Conservation (phyloP, 2,113 vertebrate genomes). For the Toxotes jaculatrix region DNA sequence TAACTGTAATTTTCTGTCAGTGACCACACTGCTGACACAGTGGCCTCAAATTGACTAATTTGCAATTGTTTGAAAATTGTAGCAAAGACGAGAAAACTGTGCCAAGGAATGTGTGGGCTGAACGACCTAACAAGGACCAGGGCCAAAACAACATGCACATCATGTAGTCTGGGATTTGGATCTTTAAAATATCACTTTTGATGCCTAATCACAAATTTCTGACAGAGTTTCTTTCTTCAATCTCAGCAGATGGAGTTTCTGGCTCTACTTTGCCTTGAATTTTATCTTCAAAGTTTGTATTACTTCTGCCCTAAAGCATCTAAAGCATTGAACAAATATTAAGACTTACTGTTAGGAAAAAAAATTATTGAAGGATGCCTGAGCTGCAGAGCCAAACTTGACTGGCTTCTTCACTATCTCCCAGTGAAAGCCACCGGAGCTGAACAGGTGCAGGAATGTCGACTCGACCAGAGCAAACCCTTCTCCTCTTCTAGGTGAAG, state of each 20-base stretch:
- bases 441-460: conserved; percentile 5
- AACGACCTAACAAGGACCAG: background rate
- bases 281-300: background rate
- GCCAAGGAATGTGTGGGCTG: background rate
- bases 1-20: background rate
- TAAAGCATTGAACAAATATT: background rate
- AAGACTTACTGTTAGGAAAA: conserved; percentile 23
- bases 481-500: background rate
- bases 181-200: background rate
- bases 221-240: background rate
- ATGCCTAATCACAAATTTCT: too few species aligned
- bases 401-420: background rate
- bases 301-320: background rate
- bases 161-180: background rate
- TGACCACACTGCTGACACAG: background rate
- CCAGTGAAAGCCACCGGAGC: too few species aligned
- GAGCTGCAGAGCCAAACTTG: background rate
- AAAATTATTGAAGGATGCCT: background rate
- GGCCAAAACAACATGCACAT: background rate
- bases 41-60: background rate
- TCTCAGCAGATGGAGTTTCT: background rate
- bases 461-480: background rate
- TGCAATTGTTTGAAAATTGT: background rate
- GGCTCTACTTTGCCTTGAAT: conserved; percentile 1
- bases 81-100: background rate